Percentiles rank a stretch among this genome's conserved stretches.
phyloP scores from a whole-genome alignment of 2,797 vertebrate genomes.

The Eutrigla gurnardus region DNA sequence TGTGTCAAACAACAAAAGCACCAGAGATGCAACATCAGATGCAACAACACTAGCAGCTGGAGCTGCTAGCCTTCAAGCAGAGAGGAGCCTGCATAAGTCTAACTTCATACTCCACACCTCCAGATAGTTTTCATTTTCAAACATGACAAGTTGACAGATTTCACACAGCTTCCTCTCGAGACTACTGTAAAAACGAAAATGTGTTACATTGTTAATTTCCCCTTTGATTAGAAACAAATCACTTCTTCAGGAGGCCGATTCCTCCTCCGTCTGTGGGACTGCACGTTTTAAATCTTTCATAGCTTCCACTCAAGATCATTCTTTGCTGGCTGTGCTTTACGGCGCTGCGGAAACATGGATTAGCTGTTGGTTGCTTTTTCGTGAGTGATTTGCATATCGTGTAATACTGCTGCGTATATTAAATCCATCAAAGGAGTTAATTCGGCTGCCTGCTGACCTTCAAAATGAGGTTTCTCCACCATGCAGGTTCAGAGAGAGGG shows the following conservation, averaged over 20 bases:
- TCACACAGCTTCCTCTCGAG: no score
- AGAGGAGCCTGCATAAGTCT: no score
- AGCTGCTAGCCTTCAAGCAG: no score
- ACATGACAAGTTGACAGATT: no score
- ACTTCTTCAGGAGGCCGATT: not conserved
- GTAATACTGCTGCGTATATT: slow-evolving; percentile 10
- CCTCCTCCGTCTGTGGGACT: not conserved
- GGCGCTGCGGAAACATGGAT: slow-evolving; percentile 15
- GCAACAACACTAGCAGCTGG: no score
- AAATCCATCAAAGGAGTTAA: slow-evolving; percentile 10
- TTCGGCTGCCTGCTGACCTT: slow-evolving; percentile 17
- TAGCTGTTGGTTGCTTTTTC: slow-evolving; percentile 14
- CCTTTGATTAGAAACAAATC: no score
- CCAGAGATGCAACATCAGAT: no score
- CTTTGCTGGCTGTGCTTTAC: not conserved
- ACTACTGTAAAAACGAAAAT: no score
- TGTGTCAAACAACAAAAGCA: no score
- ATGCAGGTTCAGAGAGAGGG: slow-evolving; percentile 2
- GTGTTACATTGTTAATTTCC: no score
- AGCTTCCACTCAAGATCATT: slow-evolving; percentile 6
- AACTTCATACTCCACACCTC: no score
- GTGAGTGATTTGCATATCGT: slow-evolving; percentile 37
- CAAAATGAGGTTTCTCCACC: slow-evolving; percentile 5
- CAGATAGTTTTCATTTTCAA: no score
- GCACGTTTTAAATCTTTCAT: not conserved